A percentile compares a stretch with the other conserved stretches of the same genome.
phyloP scores from a whole-genome alignment of 2,113 vertebrate species.

The Grammomys surdaster region DNA sequence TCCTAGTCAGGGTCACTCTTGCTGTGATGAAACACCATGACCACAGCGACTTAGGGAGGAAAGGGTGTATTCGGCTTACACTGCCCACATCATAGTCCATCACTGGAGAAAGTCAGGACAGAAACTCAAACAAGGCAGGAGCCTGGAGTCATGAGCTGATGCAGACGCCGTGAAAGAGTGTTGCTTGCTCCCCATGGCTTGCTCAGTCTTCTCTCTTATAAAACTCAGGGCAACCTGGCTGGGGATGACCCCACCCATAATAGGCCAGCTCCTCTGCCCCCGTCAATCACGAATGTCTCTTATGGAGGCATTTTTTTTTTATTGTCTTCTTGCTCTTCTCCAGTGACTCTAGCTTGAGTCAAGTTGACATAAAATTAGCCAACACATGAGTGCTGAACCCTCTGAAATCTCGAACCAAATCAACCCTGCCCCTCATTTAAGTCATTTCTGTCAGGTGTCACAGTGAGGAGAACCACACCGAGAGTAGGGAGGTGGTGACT shows the following conservation, averaged over 20 bases:
- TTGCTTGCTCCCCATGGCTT: background rate
- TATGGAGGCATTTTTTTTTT: background rate
- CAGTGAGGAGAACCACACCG: too few species aligned
- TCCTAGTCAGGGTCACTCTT: background rate
- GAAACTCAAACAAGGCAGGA: background rate
- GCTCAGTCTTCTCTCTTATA: background rate
- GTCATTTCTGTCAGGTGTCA: background rate
- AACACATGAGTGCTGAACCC: background rate
- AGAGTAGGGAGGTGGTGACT: background rate
- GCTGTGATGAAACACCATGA: background rate
- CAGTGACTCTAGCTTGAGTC: background rate
- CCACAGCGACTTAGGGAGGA: background rate
- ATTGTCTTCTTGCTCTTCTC: background rate
- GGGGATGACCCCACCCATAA: background rate
- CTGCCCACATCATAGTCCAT: background rate
- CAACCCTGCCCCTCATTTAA: too few species aligned
- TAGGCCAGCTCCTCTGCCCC: background rate
- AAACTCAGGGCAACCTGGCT: background rate
- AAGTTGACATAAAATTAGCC: background rate
- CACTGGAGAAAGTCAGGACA: background rate
- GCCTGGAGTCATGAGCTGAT: background rate
- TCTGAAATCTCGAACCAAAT: background rate
- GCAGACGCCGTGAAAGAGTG: background rate
- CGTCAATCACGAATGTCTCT: background rate
- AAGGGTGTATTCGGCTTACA: background rate